Conservation (phyloP, 1,140 invertebrate species). For the Tyrophagus putrescentiae region DNA sequence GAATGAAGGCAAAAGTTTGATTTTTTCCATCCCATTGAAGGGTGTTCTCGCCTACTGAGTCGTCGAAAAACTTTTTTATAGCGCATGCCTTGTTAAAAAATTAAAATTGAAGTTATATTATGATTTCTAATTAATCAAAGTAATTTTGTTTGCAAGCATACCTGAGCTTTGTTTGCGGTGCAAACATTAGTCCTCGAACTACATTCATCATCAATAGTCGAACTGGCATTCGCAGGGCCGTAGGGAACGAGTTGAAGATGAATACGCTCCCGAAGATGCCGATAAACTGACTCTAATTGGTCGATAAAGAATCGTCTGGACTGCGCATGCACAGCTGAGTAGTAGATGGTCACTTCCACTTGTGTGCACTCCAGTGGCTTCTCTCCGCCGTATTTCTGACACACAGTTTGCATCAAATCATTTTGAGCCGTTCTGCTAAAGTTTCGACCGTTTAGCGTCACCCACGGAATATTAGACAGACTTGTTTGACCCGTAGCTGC, state of each 20-base stretch:
- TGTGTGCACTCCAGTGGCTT: slow-evolving; percentile 21
- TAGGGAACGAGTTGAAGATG: slow-evolving; percentile 17
- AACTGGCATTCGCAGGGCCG: slow-evolving; percentile 1
- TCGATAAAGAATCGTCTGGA: slow-evolving; percentile 21
- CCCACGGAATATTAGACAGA: not conserved
- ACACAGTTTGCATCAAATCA: slow-evolving; percentile 20
- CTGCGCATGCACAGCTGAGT: slow-evolving; percentile 16
- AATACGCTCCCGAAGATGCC: slow-evolving; percentile 18
- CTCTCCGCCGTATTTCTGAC: slow-evolving; percentile 10
- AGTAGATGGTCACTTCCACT: slow-evolving; percentile 18
- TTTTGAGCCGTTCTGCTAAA: slow-evolving; percentile 8
- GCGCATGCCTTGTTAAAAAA: slow-evolving; percentile 14
- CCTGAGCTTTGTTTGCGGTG: slow-evolving; percentile 16
- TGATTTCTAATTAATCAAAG: not conserved
- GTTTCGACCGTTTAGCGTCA: slow-evolving; percentile 16
- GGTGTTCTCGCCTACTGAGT: not conserved
- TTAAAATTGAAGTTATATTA: not conserved
- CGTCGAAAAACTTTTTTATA: slow-evolving; percentile 6
- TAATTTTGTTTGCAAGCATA: not conserved
- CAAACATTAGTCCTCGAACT: not conserved
- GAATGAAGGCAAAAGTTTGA: slow-evolving; percentile 19
- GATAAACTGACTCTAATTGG: slow-evolving; percentile 13
- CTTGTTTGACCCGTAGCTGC: not conserved
- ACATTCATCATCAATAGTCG: slow-evolving; percentile 10
- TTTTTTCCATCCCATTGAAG: slow-evolving; percentile 20